A percentile compares a stretch with the other conserved stretches of the same genome.
Evolutionary conservation across 2,113 vertebrate genomes (phyloP).

Genomic region (Nyctibius bracteatus): DNA sequence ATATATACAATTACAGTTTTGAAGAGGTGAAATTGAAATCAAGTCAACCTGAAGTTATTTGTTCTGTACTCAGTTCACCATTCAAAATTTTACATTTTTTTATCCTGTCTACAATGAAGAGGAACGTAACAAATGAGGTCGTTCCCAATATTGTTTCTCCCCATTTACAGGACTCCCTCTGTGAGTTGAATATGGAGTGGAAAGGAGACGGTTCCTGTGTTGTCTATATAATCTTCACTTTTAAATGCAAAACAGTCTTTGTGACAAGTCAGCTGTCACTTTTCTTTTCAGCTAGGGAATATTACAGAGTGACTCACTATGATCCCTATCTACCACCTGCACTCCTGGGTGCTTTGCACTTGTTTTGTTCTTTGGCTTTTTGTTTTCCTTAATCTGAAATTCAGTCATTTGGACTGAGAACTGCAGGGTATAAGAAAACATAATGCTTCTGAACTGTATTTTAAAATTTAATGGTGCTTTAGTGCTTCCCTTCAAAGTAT

Average conservation of each 20-base stretch:
- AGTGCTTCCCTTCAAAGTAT: background rate
- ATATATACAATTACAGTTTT: background rate
- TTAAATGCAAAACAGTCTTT: background rate
- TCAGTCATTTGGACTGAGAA: background rate
- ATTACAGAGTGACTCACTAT: background rate
- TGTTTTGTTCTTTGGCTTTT: background rate
- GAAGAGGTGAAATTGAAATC: background rate
- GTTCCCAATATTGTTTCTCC: background rate
- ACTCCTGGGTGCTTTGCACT: background rate
- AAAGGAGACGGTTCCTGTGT: background rate
- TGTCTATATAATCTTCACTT: background rate
- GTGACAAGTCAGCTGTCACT: background rate
- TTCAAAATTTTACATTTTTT: background rate
- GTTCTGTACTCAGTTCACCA: background rate
- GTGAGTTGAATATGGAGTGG: background rate
- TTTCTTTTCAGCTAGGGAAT: background rate
- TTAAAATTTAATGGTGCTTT: constrained; percentile 15
- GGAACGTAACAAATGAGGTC: background rate
- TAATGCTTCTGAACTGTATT: background rate
- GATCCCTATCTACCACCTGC: background rate
- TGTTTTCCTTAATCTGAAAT: background rate
- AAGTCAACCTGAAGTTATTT: background rate
- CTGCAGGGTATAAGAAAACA: background rate
- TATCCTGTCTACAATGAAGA: background rate
- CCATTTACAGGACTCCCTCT: background rate